Base-by-base conservation (phyloP, 2,888 invertebrate genomes). In the Zygothrica quintamaculata region DNA sequence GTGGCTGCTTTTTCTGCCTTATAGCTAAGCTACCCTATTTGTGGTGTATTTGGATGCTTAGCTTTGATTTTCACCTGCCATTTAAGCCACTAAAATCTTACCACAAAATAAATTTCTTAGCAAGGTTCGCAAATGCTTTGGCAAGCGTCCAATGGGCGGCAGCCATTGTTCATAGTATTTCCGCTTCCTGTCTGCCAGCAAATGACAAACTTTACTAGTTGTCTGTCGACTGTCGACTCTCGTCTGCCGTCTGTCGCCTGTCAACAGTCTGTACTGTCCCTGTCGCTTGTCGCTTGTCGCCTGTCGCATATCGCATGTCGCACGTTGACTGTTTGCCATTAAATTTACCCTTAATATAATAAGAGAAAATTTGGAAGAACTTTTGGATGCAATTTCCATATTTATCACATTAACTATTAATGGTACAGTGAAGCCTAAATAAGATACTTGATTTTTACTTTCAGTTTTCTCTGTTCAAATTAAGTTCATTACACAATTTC, bases 371-470 rank as follows among this genome's bases (percentile, higher is more conserved):
- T 59, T 25, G 18, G 40, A 31, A 56, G 57, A 26, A 12, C 25
- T 9, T 47, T 61, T 50, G 39, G 40, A 39, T 55, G 48, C 50
- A 68, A 75, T 79, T 74, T 82, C 47, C 74, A 79, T 79, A 66
- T 74, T 77, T 75, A 66, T 39, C 66, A 65, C 77, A 80, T 79
- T 79, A 68, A 53, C 64, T 73, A 73, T 78, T 81, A 77, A 81
- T 80, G 58, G 56, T 40, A 64, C 66, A 74, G n/a, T n/a, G n/a
- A n/a, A n/a, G n/a, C n/a, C n/a, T n/a, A n/a, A n/a, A n/a, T n/a
- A n/a, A n/a, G n/a, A n/a, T n/a, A n/a, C n/a, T n/a, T n/a, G n/a
- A n/a, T n/a, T n/a, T n/a, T n/a, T n/a, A n/a, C n/a, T n/a, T n/a
- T n/a, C n/a, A n/a, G n/a, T n/a, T n/a, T n/a, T n/a, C n/a, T n/a